phyloP scores from a whole-genome alignment of 2,888 invertebrate species.

The Malacosoma neustria region DNA sequence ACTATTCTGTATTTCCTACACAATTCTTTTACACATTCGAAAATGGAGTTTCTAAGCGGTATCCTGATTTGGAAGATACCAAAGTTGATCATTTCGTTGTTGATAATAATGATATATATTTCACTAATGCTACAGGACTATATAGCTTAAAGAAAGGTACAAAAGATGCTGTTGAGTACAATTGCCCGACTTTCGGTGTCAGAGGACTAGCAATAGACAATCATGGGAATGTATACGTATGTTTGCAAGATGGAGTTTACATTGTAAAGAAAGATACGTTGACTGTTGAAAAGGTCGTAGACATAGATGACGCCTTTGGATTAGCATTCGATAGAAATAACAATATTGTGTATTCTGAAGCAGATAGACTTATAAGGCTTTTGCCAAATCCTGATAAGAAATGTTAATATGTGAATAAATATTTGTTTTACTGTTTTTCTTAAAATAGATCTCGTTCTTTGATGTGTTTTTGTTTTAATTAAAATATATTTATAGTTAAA shows the following conservation, averaged over 20 bases:
- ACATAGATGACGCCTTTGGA: constrained; percentile 1
- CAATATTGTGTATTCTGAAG: background rate
- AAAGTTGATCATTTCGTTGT: constrained; percentile 49
- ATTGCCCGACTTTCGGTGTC: background rate
- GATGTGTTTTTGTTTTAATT: no score
- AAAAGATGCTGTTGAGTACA: constrained; percentile 10
- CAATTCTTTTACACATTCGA: constrained; percentile 38
- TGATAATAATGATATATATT: constrained; percentile 41
- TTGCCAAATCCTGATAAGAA: background rate
- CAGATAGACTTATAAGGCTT: background rate
- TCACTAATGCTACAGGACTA: constrained; percentile 42
- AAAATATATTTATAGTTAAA: no score
- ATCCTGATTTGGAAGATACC: constrained; percentile 46
- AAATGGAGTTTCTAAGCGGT: constrained; percentile 29
- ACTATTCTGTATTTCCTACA: constrained; percentile 41
- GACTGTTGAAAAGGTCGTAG: background rate
- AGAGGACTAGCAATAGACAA: background rate
- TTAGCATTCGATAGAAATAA: background rate
- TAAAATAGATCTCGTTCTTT: no score
- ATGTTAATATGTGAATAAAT: no score
- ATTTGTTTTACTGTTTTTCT: no score
- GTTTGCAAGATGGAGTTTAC: background rate
- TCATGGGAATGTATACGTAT: background rate
- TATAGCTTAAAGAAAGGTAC: constrained; percentile 41
- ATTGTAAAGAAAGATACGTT: background rate